phyloP scores from a whole-genome alignment of 2,113 vertebrate species.

The Microtus pennsylvanicus region DNA sequence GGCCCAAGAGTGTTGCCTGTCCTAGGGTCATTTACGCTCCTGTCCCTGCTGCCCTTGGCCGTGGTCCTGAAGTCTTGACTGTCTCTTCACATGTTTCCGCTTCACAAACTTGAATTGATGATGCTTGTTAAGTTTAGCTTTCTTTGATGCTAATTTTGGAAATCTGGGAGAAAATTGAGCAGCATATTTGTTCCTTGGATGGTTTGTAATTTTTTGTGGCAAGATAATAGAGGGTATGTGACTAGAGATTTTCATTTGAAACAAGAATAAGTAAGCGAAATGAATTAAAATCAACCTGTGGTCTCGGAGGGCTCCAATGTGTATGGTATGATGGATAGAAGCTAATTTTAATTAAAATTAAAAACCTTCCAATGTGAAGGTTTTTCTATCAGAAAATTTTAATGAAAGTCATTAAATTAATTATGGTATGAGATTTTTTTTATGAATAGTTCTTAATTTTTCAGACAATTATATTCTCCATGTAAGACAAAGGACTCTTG shows the following conservation, averaged over 20 bases:
- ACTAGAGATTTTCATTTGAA: not conserved
- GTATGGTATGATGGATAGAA: not conserved
- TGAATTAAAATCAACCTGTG: not conserved
- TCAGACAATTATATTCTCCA: not conserved
- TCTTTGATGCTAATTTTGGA: not conserved
- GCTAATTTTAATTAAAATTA: not conserved
- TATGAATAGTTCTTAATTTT: not conserved
- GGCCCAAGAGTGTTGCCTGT: accelerated
- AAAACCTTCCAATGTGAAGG: not conserved
- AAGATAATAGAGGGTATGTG: not conserved
- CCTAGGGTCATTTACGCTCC: accelerated
- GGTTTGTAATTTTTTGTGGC: not conserved
- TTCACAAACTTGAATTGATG: not conserved
- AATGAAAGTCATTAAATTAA: not conserved
- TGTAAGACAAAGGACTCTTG: not conserved
- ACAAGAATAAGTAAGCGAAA: not conserved
- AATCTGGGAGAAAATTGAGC: not conserved
- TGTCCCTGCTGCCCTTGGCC: too few relatives aligned
- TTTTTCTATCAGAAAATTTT: not conserved
- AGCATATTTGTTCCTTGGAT: not conserved
- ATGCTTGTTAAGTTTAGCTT: not conserved
- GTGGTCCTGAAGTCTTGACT: not conserved
- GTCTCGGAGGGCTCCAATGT: not conserved
- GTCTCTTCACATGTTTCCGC: not conserved
- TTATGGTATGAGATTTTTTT: not conserved